A percentile compares a stretch with the other conserved stretches of the same genome.
phyloP scores from a whole-genome alignment of 2,888 invertebrate species.

The Meganola albula region DNA sequence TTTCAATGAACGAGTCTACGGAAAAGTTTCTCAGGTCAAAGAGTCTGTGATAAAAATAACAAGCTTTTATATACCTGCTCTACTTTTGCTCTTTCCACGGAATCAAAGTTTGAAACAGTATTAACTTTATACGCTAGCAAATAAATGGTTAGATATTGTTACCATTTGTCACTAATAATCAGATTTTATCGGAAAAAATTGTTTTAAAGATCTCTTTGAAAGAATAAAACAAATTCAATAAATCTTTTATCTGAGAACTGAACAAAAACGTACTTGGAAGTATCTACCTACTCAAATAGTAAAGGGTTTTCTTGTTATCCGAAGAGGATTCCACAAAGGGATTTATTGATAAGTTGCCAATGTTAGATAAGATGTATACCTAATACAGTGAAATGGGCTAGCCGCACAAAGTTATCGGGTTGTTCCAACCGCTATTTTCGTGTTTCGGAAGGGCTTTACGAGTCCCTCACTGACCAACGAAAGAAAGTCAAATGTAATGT shows the following conservation, averaged over 20 bases:
- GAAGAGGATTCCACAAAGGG: slow-evolving; percentile 18
- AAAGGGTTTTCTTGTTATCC: slow-evolving; percentile 4
- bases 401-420: slow-evolving; percentile 35
- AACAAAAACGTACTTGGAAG: neutral
- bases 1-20: too few species aligned
- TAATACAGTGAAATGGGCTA: slow-evolving; percentile 13
- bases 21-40: too few species aligned
- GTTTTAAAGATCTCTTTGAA: too few species aligned
- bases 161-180: too few species aligned
- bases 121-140: too few species aligned
- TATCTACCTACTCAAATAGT: slow-evolving; percentile 5
- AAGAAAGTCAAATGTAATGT: slow-evolving; percentile 27
- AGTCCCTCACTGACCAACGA: slow-evolving; percentile 35
- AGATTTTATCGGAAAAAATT: too few species aligned
- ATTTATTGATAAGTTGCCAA: slow-evolving; percentile 19
- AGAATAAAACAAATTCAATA: too few species aligned
- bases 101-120: too few species aligned
- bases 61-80: slow-evolving; percentile 15
- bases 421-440: slow-evolving; percentile 34
- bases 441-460: slow-evolving; percentile 37
- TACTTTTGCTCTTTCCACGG: slow-evolving; percentile 9
- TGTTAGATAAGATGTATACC: slow-evolving; percentile 10
- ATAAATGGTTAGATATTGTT: too few species aligned
- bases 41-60: too few species aligned
- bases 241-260: too few species aligned